Base-by-base conservation (phyloP, 2,113 vertebrate species). In the Physeter macrocephalus region DNA sequence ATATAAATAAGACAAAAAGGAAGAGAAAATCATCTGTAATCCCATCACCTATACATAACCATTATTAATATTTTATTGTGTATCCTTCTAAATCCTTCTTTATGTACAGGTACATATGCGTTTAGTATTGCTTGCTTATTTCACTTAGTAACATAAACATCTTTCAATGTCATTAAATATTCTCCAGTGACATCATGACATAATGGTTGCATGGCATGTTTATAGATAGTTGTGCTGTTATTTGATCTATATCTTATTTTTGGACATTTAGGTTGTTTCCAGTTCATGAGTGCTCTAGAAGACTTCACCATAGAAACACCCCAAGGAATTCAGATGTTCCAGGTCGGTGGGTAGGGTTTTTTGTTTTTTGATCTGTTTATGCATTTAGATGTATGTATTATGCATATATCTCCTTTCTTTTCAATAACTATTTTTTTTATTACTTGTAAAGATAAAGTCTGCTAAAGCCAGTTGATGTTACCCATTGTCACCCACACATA, bases 321-420 rank as follows among this genome's bases (percentile, higher is more conserved):
- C 0, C 98, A 93, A 86, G 98, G 99, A 57, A 81, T 98, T 71
- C 99, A 99, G 97, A 98, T 99, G 97, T 99, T 99, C 91, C 99
- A 99, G 99, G 99, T 99, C 72, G 86, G 98, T 97, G 29, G 46
- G 43, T 34, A 9, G 20, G 2, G 36, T 6, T 49, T 74, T 71
- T 49, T 54, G 36, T 25, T 62, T 88, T 84, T 81, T 84, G 49
- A 78, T 84, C 31, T 71, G 8, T 75, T 39, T 66, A 41, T 5
- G 13, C 61, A 27, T 67, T 69, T 27, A 88, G 34, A 49, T 21
- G 4, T 36, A 31, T 29, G 4, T 2, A 23, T 61, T 54, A 18
- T n/a, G 3, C 34, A 77, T 57, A 3, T 1, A 6, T 14, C 20
- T 89, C 41, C 29, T 15, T 54, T 49, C 12, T 52, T 88, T 84